Evolutionary conservation across 2,888 invertebrate species (phyloP), one percentile per base, ranked within the genome.

Genomic region (Seladonia tumulorum): DNA sequence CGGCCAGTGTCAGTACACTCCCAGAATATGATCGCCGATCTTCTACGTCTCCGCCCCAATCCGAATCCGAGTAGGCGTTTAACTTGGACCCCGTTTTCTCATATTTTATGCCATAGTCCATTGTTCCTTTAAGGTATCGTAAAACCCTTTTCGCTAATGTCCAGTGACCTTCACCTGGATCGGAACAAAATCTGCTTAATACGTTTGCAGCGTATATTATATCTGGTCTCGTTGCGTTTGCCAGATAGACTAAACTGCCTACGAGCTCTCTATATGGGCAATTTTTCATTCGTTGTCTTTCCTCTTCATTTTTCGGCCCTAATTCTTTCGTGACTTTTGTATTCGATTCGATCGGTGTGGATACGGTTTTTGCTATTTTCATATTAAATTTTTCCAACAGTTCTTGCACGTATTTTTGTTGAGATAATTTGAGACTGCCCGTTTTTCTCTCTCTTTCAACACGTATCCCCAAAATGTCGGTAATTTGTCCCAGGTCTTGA

Each of bases 211-310:
- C n/a, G 25, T 39, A 77, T 53, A 39, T 22, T 39, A 77, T 53
- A 18, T 70, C 70, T 10, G 77, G 53, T 18, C 77, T 68, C 42
- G 77, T 77, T 12, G 70, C 47, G 18, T 70, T 77, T n/a, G 53
- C 53, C 12, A 77, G 18, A 5, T 39, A 77, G 10, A 53, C 16
- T 35, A 77, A 35, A 18, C 68, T 42, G 22, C 77, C 77, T 25
- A 77, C n/a, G 3, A 77, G 53, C 22, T 53, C 22, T 22, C 53
- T 5, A 4, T 76, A 76, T 0, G 68, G 68, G 0, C 63, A 16
- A 8, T 68, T 35, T 35, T 76, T 42, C 68, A 68, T 49, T 35
- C 16, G 8, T 14, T n/a, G n/a, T n/a, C n/a, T n/a, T n/a, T n/a
- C n/a, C n/a, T n/a, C n/a, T n/a, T n/a, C n/a, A n/a, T n/a, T n/a